phyloP scores from a whole-genome alignment of 2,797 vertebrate genomes.

The Sebastes cheni region DNA sequence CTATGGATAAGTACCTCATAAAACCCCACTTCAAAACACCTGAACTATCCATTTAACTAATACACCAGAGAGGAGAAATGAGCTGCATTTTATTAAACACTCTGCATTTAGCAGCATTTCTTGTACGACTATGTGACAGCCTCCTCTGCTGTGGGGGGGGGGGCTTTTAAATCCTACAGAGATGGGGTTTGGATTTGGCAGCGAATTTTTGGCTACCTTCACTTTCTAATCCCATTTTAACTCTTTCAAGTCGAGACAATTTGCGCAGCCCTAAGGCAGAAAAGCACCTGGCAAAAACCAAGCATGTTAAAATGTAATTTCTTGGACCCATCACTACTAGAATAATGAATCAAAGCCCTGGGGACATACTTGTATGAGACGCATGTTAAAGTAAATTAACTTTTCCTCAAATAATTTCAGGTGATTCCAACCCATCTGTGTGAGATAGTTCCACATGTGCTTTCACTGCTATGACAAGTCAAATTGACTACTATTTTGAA shows the following conservation, averaged over 20 bases:
- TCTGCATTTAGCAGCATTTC: constrained; percentile 9
- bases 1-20: too few relatives aligned
- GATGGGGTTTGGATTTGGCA: constrained; percentile 38
- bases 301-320: constrained; percentile 10
- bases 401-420: background rate
- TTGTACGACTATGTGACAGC: constrained; percentile 23
- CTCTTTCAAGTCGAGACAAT: constrained; percentile 26
- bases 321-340: background rate
- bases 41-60: background rate
- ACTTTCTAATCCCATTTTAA: constrained; percentile 35
- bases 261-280: constrained; percentile 2
- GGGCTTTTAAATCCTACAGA: constrained; percentile 38
- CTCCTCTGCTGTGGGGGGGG: background rate
- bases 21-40: too few relatives aligned
- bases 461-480: background rate
- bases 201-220: constrained; percentile 20
- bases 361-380: background rate
- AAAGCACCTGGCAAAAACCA: constrained; percentile 9
- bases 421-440: background rate
- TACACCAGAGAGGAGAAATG: background rate
- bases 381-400: background rate
- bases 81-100: constrained; percentile 21
- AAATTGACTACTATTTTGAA: background rate
- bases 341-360: constrained; percentile 3
- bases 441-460: background rate